These are phyloP conservation scores for Heliconius nattereri DNA, from an alignment of 1,140 invertebrate species.

Conservation along the genomic window DNA sequence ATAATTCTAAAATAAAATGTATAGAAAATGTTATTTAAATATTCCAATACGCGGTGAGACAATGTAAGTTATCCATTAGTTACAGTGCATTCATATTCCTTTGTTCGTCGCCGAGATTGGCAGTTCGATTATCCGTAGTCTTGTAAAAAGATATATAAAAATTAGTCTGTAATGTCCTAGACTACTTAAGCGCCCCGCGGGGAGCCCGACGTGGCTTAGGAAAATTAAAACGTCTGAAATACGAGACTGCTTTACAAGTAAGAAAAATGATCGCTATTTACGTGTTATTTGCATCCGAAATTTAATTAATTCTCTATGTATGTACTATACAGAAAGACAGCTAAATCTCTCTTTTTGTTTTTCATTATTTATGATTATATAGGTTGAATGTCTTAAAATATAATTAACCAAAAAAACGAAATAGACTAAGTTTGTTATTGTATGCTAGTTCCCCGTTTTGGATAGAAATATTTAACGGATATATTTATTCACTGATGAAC, in stretches of 20 bases:
- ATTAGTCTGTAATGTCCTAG: constrained; percentile 74
- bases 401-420: no score
- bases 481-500: no score
- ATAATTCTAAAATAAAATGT: background rate
- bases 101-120: constrained; percentile 72
- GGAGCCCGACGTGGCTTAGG: constrained; percentile 52
- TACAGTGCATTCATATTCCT: constrained; percentile 52
- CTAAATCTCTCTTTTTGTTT: no score
- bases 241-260: constrained; percentile 54
- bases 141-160: constrained; percentile 74
- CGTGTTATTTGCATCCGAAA: constrained; percentile 45
- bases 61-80: constrained; percentile 62
- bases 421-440: no score
- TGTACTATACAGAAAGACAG: no score
- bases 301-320: constrained; percentile 42
- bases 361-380: background rate
- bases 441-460: no score
- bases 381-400: no score
- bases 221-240: constrained; percentile 73
- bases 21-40: constrained; percentile 14
- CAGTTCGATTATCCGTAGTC: constrained; percentile 75
- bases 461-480: no score
- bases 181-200: constrained; percentile 71
- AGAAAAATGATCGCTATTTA: constrained; percentile 66
- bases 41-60: constrained; percentile 21